Base-by-base conservation (phyloP, 1,140 invertebrate genomes). In the Pteromalus puparum region DNA sequence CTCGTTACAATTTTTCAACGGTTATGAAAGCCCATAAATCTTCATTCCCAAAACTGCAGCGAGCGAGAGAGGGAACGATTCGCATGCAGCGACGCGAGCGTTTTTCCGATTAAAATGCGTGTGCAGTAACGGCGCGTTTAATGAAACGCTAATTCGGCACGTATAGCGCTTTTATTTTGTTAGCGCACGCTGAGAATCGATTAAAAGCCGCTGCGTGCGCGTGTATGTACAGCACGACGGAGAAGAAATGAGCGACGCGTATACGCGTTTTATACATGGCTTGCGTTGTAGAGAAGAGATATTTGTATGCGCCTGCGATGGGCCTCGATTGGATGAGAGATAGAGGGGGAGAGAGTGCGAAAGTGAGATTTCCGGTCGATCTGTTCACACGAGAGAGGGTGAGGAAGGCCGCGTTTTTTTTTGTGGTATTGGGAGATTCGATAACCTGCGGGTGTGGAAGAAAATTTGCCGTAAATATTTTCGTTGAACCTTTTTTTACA, bases 101-200 rank as follows among this genome's bases (percentile, higher is more conserved):
- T 79, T 79, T 79, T 79, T 79, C 34, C 34, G 38, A 79, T 79
- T 79, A 68, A 79, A 79, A 67, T 79, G 18, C 77, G 10, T 5
- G 26, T 21, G 67, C 30, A 1, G 65, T 77, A 21, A 68, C 77
- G 67, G 65, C 10, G 30, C 61, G 61, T 67, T 67, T 68, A 79
- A 79, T 68, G 77, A 78, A 78, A 78, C 28, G 53, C 76, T 78
- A 78, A 78, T 78, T 78, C 26, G 48, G 53, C 76, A 78, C 76
- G 76, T 65, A 78, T 34, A 24, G 73, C 48, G 26, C 21, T 78
- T 78, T 78, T 65, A 61, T 78, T 78, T 78, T 65, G 15, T 78
- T 75, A 75, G 12, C 21, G 9, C 10, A 26, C 30, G 4, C 30
- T 0, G 21, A 48, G 18, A 75, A n/a, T 46, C 38, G 34, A 42